Evolutionary conservation across 2,797 vertebrate genomes (phyloP), one percentile per base, ranked within the genome.

Genomic region (Naso thynnoides): DNA sequence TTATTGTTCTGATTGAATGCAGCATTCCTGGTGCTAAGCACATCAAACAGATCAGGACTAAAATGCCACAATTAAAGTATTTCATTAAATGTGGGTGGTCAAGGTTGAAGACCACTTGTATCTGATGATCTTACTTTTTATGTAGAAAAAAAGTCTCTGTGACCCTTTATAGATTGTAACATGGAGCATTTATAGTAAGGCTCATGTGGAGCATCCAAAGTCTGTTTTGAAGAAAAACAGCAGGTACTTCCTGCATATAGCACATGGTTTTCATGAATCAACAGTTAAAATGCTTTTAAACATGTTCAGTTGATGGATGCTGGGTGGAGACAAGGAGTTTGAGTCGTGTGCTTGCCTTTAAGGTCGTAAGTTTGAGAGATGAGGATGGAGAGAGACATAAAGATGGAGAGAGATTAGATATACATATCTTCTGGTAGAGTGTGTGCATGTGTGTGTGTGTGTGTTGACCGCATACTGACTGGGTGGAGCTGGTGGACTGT

Each of bases 401-500:
- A 52, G 23, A 62, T 15, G 26, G 8, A 50, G 31, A 45, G 18
- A 58, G 21, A 42, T 8, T 0, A 36, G 24, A 68, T 36, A 36
- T 5, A 26, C n/a, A n/a, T n/a, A n/a, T n/a, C n/a, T n/a, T n/a
- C n/a, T n/a, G n/a, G n/a, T n/a, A n/a, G 26, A 36, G 42, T 19
- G 48, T 42, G 36, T n/a, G 45, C 59, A 39, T 27, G 24, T 47
- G 59, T 56, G 47, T 55, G 31, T 29, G 61, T 54, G 19, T 50
- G 31, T 75, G 47, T 44, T 48, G 63, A 21, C 14, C 1, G 27
- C 24, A 66, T 59, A 93, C 86, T 89, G 47, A 94, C 90, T 54
- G 86, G 88, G 76, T 90, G 81, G 60, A 89, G 80, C 59, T 84
- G 87, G 5, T 81, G 73, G 61, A 54, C 47, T 15, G 48, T 50